Base-by-base conservation (phyloP, 2,888 invertebrate genomes). In the Drosophila ustulata region DNA sequence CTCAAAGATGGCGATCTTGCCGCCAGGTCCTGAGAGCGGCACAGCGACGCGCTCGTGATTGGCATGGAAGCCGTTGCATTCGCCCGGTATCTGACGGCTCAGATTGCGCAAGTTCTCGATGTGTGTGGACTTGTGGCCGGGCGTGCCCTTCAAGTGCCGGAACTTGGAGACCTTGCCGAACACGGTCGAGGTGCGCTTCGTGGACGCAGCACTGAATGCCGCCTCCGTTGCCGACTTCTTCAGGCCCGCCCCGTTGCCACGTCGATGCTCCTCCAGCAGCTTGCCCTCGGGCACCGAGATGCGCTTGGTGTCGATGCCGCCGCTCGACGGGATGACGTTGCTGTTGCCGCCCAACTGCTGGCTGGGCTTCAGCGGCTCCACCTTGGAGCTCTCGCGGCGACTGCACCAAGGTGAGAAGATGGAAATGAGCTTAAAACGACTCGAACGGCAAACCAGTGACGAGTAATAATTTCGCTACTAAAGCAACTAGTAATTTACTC, bases 51-150 rank as follows among this genome's bases (percentile, higher is more conserved):
- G 95, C 75, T 95, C 94, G 8, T 95, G 94, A 93, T 98, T 98
- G 0, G 96, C 97, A 91, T 97, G 96, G 90, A 98, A 98, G 34
- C 98, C 97, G 91, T 98, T 97, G 91, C 98, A 97, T 93, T 98
- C 98, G 1, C 98, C 98, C 0, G 98, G 97, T 83, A 98, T 96
- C 91, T 97, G 98, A 50, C 97, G 94, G 91, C 97, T 97, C 45
- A 98, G 94, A 90, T 98, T 98, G 68, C 97, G 95, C 69, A 98
- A 94, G 90, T 98, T 98, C 90, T 98, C 98, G 77, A 98, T 96
- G 88, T 98, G 97, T 2, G 96, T 96, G 25, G 97, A 97, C 92
- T 97, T 97, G 92, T 98, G 98, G 0, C 96, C 96, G 0, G 97
- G 95, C 4, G 97, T 97, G 34, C 98, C 98, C 91, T 98, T 98